Conservation (phyloP, 2,113 vertebrate species). For the Elanus axillaris region DNA sequence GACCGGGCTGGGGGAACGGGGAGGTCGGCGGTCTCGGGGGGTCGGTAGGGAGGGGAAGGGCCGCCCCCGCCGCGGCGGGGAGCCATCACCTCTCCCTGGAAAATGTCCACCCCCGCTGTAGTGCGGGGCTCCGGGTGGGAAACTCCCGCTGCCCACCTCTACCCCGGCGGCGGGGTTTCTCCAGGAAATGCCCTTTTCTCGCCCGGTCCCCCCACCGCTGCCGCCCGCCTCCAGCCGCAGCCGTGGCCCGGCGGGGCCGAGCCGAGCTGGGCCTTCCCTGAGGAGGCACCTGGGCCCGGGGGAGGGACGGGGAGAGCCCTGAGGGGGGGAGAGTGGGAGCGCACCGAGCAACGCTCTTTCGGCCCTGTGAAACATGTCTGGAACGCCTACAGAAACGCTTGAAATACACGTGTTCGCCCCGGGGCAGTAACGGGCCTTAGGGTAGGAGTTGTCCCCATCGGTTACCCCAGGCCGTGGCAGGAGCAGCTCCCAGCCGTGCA, state of each 20-base stretch:
- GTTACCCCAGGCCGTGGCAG: too few relatives aligned
- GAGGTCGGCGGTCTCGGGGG: not conserved
- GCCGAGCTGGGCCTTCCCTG: not conserved
- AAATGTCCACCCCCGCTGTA: not conserved
- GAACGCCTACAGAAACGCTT: accelerated
- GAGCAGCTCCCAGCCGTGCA: not conserved
- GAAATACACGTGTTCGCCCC: accelerated
- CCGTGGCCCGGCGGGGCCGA: not conserved
- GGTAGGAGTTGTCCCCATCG: not conserved
- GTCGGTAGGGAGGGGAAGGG: not conserved
- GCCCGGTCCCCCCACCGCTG: too few relatives aligned
- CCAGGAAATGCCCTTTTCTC: not conserved
- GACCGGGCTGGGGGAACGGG: not conserved
- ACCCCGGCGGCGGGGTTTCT: not conserved
- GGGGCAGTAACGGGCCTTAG: accelerated
- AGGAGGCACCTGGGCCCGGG: too few relatives aligned
- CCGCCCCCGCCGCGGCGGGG: not conserved
- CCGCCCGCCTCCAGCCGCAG: not conserved
- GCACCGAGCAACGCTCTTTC: accelerated
- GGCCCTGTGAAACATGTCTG: accelerated
- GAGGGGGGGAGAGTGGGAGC: not conserved
- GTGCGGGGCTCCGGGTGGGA: not conserved
- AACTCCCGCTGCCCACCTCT: not conserved
- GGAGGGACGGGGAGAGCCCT: too few relatives aligned
- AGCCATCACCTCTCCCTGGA: not conserved